Conservation (phyloP, 2,888 invertebrate genomes). For the Lasioglossum pauxillum region DNA sequence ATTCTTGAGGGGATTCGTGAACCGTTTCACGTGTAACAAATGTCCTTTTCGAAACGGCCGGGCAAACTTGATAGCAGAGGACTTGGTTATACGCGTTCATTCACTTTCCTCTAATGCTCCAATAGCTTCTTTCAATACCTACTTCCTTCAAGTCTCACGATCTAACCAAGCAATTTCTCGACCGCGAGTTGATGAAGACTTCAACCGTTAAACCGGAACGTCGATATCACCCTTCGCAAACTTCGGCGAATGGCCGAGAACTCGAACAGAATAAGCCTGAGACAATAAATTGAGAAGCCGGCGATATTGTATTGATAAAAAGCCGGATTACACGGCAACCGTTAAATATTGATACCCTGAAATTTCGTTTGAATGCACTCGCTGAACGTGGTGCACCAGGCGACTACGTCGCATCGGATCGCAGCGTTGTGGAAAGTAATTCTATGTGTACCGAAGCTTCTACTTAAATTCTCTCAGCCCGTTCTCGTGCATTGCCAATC, state of each 20-base stretch:
- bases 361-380: not conserved
- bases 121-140: constrained; percentile 59
- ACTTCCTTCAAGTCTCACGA: constrained; percentile 41
- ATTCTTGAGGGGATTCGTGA: not conserved
- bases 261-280: constrained; percentile 18
- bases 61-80: constrained; percentile 4
- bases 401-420: not conserved
- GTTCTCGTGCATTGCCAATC: not conserved
- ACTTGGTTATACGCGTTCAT: constrained; percentile 37
- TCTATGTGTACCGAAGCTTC: not conserved
- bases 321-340: not conserved
- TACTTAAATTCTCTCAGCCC: not conserved
- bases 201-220: constrained; percentile 56
- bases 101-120: constrained; percentile 57
- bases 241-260: constrained; percentile 40
- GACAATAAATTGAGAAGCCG: constrained; percentile 38
- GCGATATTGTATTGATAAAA: constrained; percentile 1
- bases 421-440: not conserved
- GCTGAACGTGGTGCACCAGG: not conserved
- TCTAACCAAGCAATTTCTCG: constrained; percentile 55
- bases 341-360: constrained; percentile 6
- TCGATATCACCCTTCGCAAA: constrained; percentile 50
- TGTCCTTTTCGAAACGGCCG: constrained; percentile 15
- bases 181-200: constrained; percentile 57
- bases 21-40: not conserved